phyloP scores from a whole-genome alignment of 2,888 invertebrate genomes.

The Drosophila multiciliata region DNA sequence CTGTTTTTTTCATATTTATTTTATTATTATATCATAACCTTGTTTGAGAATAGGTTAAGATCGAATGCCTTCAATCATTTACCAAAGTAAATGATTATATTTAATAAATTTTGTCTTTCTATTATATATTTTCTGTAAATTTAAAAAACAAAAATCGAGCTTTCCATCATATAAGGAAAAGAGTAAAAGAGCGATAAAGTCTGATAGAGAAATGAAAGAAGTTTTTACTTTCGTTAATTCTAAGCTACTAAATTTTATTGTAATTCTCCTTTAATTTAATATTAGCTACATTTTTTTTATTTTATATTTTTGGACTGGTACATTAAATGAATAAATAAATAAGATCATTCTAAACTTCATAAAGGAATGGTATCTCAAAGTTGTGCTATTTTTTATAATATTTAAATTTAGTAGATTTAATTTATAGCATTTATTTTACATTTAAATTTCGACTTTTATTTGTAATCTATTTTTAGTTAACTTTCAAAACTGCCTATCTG shows the following conservation, averaged over 20 bases:
- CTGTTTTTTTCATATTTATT: too few relatives aligned
- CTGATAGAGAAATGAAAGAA: not conserved
- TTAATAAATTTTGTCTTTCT: slow-evolving; percentile 15
- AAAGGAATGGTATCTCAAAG: not conserved
- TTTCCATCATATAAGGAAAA: not conserved
- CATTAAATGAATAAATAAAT: not conserved
- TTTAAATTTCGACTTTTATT: not conserved
- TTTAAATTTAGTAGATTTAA: not conserved
- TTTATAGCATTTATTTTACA: not conserved
- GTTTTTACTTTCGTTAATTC: not conserved
- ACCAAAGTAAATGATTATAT: slow-evolving; percentile 87
- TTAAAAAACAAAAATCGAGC: too few relatives aligned
- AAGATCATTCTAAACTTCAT: not conserved
- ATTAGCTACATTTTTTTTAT: not conserved
- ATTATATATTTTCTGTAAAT: too few relatives aligned
- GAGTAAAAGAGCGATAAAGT: not conserved
- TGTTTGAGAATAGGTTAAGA: slow-evolving; percentile 86
- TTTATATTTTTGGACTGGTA: too few relatives aligned
- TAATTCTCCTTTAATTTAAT: not conserved
- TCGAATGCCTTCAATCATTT: slow-evolving; percentile 90
- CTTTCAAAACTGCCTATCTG: not conserved
- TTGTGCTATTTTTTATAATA: not conserved
- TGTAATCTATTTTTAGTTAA: not conserved
- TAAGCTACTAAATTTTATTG: not conserved
- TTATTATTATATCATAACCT: too few relatives aligned